Conservation (phyloP, 2,888 invertebrate genomes). For the Neoscelio sp. region DNA sequence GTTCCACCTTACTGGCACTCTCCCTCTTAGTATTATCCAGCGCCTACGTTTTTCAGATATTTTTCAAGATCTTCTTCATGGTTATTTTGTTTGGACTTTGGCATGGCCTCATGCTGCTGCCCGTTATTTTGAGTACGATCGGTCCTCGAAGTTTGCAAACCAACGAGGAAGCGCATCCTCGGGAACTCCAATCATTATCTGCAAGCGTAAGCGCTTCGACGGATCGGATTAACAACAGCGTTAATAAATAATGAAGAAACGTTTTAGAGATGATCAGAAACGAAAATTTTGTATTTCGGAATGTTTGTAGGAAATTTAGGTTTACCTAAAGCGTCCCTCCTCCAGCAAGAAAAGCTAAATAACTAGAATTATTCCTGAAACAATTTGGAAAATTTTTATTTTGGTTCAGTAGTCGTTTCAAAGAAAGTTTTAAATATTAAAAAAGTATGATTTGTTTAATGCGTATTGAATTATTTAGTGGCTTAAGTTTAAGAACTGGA, state of each 20-base stretch:
- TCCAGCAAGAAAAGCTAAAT: too few species aligned
- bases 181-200: conserved; percentile 56
- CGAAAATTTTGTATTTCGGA: background rate
- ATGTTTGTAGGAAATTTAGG: background rate
- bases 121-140: conserved; percentile 89
- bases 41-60: conserved; percentile 90
- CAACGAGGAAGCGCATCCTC: conserved; percentile 34
- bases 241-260: conserved; percentile 18
- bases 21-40: conserved; percentile 88
- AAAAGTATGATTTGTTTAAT: too few species aligned
- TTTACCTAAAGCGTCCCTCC: too few species aligned
- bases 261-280: too few species aligned
- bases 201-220: background rate
- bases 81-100: conserved; percentile 92
- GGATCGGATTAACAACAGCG: conserved; percentile 11
- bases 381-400: too few species aligned
- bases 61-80: conserved; percentile 90
- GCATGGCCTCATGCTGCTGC: conserved; percentile 90
- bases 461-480: too few species aligned
- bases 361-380: too few species aligned
- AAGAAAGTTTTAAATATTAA: too few species aligned
- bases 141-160: conserved; percentile 85
- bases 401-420: too few species aligned
- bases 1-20: conserved; percentile 90
- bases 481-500: too few species aligned